phyloP scores from a whole-genome alignment of 2,113 vertebrate genomes.

The Albula goreensis region DNA sequence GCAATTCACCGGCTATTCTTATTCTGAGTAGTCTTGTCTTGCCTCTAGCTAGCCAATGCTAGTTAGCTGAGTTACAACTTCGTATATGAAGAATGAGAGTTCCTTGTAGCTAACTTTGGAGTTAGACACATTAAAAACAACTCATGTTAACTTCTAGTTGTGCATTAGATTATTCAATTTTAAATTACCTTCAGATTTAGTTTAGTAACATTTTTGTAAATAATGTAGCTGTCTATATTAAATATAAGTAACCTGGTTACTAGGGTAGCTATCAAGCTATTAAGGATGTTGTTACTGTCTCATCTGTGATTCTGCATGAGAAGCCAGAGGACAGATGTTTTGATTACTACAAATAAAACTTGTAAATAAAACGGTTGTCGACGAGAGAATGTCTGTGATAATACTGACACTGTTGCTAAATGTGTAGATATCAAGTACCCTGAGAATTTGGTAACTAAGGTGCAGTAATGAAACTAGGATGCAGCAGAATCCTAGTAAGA shows the following conservation, averaged over 20 bases:
- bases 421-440: background rate
- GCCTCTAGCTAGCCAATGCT: constrained; percentile 24
- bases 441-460: background rate
- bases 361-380: no score
- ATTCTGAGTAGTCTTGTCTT: background rate
- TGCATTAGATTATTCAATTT: background rate
- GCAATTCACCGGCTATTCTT: background rate
- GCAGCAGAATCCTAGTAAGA: no score
- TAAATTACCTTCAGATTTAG: background rate
- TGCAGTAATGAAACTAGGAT: no score
- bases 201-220: no score
- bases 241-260: no score
- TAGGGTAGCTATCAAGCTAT: no score
- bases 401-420: background rate
- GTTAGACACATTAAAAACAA: background rate
- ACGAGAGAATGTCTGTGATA: background rate
- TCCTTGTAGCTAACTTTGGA: background rate
- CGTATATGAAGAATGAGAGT: no score
- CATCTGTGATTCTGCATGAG: no score
- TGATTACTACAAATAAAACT: no score
- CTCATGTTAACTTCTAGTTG: background rate
- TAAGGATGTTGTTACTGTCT: no score
- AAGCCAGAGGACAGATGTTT: no score
- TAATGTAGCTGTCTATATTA: background rate
- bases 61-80: constrained; percentile 22